Base-by-base conservation (phyloP, 2,797 vertebrate species). In the Sorex maritimensis region DNA sequence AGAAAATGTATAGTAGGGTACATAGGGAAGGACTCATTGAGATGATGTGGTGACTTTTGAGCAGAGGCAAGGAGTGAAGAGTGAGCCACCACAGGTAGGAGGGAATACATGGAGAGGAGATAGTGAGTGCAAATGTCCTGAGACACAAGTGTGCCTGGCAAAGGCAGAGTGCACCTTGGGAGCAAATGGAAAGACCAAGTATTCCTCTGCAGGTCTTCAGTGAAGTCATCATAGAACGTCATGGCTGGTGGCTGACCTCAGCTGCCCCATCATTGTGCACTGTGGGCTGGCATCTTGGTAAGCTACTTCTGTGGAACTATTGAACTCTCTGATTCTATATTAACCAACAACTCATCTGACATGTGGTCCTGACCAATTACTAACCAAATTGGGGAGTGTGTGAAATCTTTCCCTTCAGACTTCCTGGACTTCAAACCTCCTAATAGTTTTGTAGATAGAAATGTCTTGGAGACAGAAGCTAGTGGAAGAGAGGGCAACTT, bases 261-360 rank as follows among this genome's bases (percentile, higher is more conserved):
- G 24, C 41, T 77, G 61, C 1, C 17, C 28, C 23, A 67, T 41
- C 55, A 81, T 58, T 10, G 41, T 79, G 2, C 11, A 93, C 41
- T 71, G 41, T 38, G 44, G 85, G 34, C 55, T 46, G 41, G 23
- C 0, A 74, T 86, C 77, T 88, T 71, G 17, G 19, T 26, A 79
- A 14, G 61, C 65, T 13, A 14, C 28, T 11, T 73, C 75, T 55
- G 26, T 13, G 23, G 46, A 15, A 23, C 55, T 61, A 11, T n/a
- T 41, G 38, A 28, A 71, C 24, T 78, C 52, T 41, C 58, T 94
- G 38, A 15, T 77, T 95, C 61, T 94, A 67, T 55, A 91, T 79
- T 86, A 89, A 83, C 91, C 88, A 91, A 69, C 15, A 81, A 24
- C 28, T 72, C 68, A 46, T 91, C 52, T 44, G 17, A 38, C 34